Base-by-base conservation (phyloP, 2,113 vertebrate genomes). In the Rhinoderma darwinii region DNA sequence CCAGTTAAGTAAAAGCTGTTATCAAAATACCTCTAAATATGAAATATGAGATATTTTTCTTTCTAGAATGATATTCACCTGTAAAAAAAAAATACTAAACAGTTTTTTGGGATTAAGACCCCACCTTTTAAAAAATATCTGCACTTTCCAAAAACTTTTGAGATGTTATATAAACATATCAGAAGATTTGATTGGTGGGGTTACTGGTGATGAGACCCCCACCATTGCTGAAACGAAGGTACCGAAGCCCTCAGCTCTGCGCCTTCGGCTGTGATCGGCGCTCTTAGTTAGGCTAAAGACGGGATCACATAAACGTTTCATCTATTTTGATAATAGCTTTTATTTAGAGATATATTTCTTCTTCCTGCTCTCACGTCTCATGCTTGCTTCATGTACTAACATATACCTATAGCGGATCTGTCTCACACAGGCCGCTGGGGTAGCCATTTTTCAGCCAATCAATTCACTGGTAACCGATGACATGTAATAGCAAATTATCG, bases 381-480 rank as follows among this genome's bases (percentile, higher is more conserved):
- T 43, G 79, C 79, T 66, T 82, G 25, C 79, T 44, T 44, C 25
- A 63, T 66, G 56, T 82, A 82, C 79, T 82, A 82, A 82, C 79
- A 30, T 27, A 43, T 43, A 63, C 39, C 22, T 63, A 27, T 8
- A 61, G 12, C 6, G 1, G 27, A 44, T 43, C 43, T n/a, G 25
- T 30, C 73, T 47, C 30, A 20, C 2, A 30, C n/a, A 9, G 2
- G 9, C 47, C 20, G 27, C 9, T n/a, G n/a, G 27, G 30, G 47
- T 18, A 6, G 75, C 75, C 75, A 78, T 78, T 54, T 78, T 54
- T 5, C 43, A 32, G 7, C 12, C 6, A 22, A 37, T 47, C 11
- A 27, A 47, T 44, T 47, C 41, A 44, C 44, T 50, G 18, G n/a
- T 17, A 30, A 50, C 1, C 44, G 2, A 7, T 74, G 39, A 43